Evolutionary conservation across 2,113 vertebrate species (phyloP), one percentile per base, ranked within the genome.

Genomic region (Globicephala melas): DNA sequence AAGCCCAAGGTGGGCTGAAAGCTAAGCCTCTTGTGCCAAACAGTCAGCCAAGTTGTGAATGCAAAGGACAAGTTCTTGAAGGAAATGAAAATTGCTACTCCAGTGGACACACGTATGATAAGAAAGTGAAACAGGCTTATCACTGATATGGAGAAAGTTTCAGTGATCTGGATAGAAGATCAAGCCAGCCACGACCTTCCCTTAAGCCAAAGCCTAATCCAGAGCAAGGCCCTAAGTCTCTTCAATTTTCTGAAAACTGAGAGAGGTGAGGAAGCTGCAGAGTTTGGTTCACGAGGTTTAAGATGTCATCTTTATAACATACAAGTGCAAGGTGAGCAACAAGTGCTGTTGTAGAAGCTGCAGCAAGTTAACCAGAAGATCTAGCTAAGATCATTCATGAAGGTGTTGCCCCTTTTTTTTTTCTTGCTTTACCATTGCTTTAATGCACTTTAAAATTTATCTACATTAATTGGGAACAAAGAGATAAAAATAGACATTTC

Each of bases 391-490:
- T 79, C 8, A 23, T 20, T 23, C 33, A n/a, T 55, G 21, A 55
- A 79, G 20, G 76, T 79, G 76, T 50, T 14, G 12, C 47, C 12
- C 3, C 3, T 50, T 50, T 50, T 50, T 50, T 50, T 50, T 47
- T 47, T 47, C 10, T 95, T 96, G 91, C 38, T 36, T 95, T 77
- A 81, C 17, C 83, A 2, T 14, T 95, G 77, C 50, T 87, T 95
- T 91, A 96, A 91, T 91, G 97, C 87, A 98, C 88, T 96, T 96
- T 98, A 98, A 98, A 98, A 98, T 99, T 80, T 94, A 84, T 98
- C 98, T 98, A 99, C 92, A 98, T 98, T 87, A 98, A 97, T 97
- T 97, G 98, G 97, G 98, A 99, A 98, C 97, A 98, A 98, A 98
- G 92, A 98, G 98, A 98, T 97, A 95, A 97, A 97, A 97, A 98